These are phyloP conservation scores for Lutjanus campechanus DNA, from an alignment of 2,797 vertebrate species.

Conservation along the genomic window DNA sequence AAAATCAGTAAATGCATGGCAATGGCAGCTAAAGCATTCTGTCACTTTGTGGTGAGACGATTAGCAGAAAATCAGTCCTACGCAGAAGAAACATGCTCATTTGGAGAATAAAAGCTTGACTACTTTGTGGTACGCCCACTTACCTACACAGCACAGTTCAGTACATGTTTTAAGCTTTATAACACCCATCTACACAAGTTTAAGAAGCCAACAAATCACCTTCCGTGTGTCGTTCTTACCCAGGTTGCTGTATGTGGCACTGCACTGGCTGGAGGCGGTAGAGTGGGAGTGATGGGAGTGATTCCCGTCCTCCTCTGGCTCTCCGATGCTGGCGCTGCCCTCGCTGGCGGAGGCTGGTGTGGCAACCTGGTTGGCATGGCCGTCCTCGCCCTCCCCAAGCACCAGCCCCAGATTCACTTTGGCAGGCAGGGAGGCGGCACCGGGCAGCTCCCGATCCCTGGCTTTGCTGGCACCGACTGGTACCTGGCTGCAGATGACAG, in stretches of 20 bases:
- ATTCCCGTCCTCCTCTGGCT: conserved; percentile 85
- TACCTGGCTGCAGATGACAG: conserved; percentile 87
- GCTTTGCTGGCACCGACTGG: conserved; percentile 81
- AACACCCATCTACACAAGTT: neutral
- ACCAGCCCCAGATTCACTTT: conserved; percentile 80
- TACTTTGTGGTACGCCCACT: neutral
- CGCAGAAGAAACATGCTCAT: neutral
- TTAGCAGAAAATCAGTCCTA: conserved; percentile 4
- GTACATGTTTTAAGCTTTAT: neutral
- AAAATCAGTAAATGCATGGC: neutral
- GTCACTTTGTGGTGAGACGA: neutral
- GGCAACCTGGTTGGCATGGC: conserved; percentile 61
- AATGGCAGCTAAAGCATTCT: neutral
- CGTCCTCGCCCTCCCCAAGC: conserved; percentile 56
- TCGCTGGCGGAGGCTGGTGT: conserved; percentile 71
- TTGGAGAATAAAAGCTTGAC: neutral
- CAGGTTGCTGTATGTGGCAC: conserved; percentile 96
- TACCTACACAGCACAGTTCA: neutral
- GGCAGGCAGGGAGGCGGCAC: conserved; percentile 79
- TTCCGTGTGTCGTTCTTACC: conserved; percentile 83
- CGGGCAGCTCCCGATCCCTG: conserved; percentile 80
- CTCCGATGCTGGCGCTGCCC: conserved; percentile 73
- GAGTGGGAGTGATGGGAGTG: conserved; percentile 82
- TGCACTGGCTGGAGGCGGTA: conserved; percentile 88
- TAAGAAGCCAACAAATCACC: neutral